phyloP scores from a whole-genome alignment of 35 echinoderm and acorn worm species.

The Eucidaris tribuloides region DNA sequence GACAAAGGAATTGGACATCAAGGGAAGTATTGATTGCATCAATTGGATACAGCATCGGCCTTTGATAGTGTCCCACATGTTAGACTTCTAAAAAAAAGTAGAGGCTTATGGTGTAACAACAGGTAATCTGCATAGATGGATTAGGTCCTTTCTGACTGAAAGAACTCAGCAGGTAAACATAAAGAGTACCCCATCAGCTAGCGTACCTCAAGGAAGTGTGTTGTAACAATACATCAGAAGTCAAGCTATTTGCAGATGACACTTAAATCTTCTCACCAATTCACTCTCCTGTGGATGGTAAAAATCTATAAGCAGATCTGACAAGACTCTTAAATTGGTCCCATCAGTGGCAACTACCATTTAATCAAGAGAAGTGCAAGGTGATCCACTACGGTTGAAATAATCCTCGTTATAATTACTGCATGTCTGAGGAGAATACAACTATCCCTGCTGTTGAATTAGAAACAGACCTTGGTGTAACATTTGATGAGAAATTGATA shows the following conservation, averaged over 20 bases:
- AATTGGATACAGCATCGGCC: too few relatives aligned
- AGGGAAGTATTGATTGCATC: slow-evolving; percentile 8
- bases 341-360: not conserved
- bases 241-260: not conserved
- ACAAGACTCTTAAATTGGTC: not conserved
- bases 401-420: not conserved
- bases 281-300: not conserved
- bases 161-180: too few relatives aligned
- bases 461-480: too few relatives aligned
- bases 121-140: too few relatives aligned
- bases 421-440: not conserved
- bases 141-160: too few relatives aligned
- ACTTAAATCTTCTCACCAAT: not conserved
- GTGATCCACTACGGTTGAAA: not conserved
- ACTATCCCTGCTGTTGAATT: too few relatives aligned
- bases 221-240: not conserved
- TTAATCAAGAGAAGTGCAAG: slow-evolving; percentile 10
- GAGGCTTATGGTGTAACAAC: too few relatives aligned
- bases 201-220: not conserved
- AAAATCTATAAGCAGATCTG: not conserved
- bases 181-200: not conserved
- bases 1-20: slow-evolving; percentile 1
- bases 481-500: too few relatives aligned
- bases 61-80: too few relatives aligned
- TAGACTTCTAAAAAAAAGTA: too few relatives aligned